Percentiles rank a stretch among this genome's conserved stretches.
phyloP scores from a whole-genome alignment of 2,113 vertebrate genomes.

The Maccullochella peelii region DNA sequence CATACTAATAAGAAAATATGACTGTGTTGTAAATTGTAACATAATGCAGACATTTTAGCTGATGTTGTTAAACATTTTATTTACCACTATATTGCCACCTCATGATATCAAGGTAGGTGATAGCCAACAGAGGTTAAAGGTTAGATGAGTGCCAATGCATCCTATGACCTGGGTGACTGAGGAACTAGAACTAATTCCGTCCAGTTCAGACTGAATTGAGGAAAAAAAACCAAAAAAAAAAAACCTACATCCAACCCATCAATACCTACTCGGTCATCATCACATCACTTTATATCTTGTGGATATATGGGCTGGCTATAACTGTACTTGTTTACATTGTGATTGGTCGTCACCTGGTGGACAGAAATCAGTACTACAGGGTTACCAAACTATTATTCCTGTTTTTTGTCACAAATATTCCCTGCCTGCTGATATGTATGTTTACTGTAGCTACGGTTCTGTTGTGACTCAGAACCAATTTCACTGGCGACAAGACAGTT shows the following conservation, averaged over 20 bases:
- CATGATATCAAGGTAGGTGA: neutral
- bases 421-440: neutral
- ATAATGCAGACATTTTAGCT: neutral
- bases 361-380: neutral
- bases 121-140: neutral
- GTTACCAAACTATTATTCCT: neutral
- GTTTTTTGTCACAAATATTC: neutral
- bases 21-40: neutral
- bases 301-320: neutral
- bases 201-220: too few relatives aligned
- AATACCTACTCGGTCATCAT: neutral
- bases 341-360: slow-evolving; percentile 28
- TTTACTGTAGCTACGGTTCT: neutral
- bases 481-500: neutral
- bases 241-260: neutral
- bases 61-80: neutral
- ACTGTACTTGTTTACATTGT: neutral
- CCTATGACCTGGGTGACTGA: neutral
- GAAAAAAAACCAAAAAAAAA: too few relatives aligned
- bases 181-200: neutral
- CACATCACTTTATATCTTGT: neutral
- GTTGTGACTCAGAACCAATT: neutral
- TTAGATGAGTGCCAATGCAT: neutral
- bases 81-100: neutral
- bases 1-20: neutral